Conservation (phyloP, 2,888 invertebrate genomes). For the Mayetiola destructor region DNA sequence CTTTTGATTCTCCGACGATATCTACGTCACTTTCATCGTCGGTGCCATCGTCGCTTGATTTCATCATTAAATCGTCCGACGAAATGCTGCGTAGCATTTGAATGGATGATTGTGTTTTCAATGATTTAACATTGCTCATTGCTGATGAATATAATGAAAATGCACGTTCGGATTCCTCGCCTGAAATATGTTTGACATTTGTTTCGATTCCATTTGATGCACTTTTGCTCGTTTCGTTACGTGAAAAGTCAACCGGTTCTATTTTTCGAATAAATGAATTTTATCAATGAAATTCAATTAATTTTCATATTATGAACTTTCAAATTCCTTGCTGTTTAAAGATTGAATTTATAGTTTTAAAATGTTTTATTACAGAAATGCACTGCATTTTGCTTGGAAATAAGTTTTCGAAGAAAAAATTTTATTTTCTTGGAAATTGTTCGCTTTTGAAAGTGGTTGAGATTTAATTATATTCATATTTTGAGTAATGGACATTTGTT, state of each 20-base stretch:
- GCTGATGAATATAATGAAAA: slow-evolving; percentile 14
- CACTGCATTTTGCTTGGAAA: too few relatives aligned
- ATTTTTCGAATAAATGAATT: slow-evolving; percentile 20
- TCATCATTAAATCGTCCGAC: slow-evolving; percentile 26
- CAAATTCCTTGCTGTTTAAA: not conserved
- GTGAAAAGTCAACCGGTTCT: slow-evolving; percentile 37
- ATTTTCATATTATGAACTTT: not conserved
- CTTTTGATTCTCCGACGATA: slow-evolving; percentile 33
- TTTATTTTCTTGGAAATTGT: too few relatives aligned
- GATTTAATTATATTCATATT: too few relatives aligned
- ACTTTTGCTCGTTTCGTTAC: slow-evolving; percentile 25
- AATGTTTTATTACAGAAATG: not conserved
- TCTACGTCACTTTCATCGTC: slow-evolving; percentile 35
- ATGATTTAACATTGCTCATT: not conserved
- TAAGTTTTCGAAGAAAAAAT: too few relatives aligned
- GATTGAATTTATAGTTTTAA: not conserved
- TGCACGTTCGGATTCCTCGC: slow-evolving; percentile 12
- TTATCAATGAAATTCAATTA: not conserved
- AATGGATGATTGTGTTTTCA: not conserved
- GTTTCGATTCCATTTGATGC: slow-evolving; percentile 15
- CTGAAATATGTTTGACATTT: not conserved
- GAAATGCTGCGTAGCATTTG: slow-evolving; percentile 10
- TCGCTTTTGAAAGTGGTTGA: too few relatives aligned
- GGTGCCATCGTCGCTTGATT: slow-evolving; percentile 30
- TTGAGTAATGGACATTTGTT: too few relatives aligned